Percentiles rank a stretch among this genome's conserved stretches.
These are phyloP conservation scores for Drosophila simulans DNA, from an alignment of 1,140 invertebrate genomes.

Conservation along the genomic window DNA sequence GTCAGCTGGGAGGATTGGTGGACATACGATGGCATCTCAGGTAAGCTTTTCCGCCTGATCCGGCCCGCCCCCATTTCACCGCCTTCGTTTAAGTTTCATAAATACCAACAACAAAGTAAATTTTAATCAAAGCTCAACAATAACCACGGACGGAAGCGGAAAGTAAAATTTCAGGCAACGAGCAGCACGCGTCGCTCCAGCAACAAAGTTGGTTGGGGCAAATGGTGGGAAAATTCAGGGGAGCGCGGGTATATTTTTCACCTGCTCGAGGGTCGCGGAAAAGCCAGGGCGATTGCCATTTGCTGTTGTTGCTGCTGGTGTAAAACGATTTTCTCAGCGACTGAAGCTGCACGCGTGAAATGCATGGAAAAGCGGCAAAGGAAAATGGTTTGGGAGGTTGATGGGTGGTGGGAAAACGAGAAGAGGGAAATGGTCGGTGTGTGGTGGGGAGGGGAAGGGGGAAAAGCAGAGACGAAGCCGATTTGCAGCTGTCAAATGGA, in stretches of 20 bases:
- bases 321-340: conserved; percentile 62
- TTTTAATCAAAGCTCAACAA: conserved; percentile 71
- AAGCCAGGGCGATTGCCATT: conserved; percentile 8
- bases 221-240: conserved; percentile 16
- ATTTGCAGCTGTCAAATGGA: conserved; percentile 71
- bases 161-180: conserved; percentile 49
- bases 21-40: conserved; percentile 96
- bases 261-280: conserved; percentile 10
- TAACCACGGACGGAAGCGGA: conserved; percentile 46
- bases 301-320: conserved; percentile 25
- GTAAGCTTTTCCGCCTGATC: conserved; percentile 85
- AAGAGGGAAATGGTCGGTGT: not conserved
- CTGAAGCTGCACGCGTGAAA: conserved; percentile 52
- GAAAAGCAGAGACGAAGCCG: conserved; percentile 32
- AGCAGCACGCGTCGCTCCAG: conserved; percentile 50
- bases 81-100: conserved; percentile 53
- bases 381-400: not conserved
- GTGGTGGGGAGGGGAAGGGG: no score
- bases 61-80: no score
- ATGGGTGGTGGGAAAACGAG: not conserved
- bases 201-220: conserved; percentile 59
- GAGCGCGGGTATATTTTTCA: conserved; percentile 6
- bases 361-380: conserved; percentile 29
- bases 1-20: conserved; percentile 97
- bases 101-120: conserved; percentile 69